A percentile compares a stretch with the other conserved stretches of the same genome.
These are phyloP conservation scores for Rhizoglyphus robini DNA, from an alignment of 1,140 invertebrate species.

Conservation along the genomic window DNA sequence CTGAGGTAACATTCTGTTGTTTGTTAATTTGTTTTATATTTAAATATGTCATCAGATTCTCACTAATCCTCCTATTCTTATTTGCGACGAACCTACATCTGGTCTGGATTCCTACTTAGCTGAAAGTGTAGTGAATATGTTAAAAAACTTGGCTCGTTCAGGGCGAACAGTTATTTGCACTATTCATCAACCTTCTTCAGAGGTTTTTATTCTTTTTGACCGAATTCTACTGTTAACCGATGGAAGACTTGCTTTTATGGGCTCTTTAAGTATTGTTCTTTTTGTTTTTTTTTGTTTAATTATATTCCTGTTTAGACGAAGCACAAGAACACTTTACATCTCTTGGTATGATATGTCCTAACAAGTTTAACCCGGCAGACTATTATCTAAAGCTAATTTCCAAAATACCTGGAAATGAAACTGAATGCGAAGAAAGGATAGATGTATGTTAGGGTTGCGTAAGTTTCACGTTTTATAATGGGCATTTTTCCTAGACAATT, in stretches of 20 bases:
- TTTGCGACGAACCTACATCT: constrained; percentile 92
- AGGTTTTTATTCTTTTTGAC: constrained; percentile 82
- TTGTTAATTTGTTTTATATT: background rate
- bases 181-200: constrained; percentile 90
- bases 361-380: constrained; percentile 88
- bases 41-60: constrained; percentile 43
- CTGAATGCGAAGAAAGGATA: constrained; percentile 37
- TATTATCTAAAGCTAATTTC: constrained; percentile 80
- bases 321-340: constrained; percentile 28
- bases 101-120: constrained; percentile 86
- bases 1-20: constrained; percentile 50
- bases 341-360: constrained; percentile 37
- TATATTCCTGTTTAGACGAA: background rate
- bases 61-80: constrained; percentile 83
- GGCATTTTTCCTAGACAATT: background rate
- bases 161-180: constrained; percentile 86
- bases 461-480: background rate
- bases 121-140: constrained; percentile 68
- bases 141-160: constrained; percentile 53
- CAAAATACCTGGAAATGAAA: constrained; percentile 64
- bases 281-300: background rate
- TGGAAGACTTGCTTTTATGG: constrained; percentile 76
- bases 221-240: constrained; percentile 78
- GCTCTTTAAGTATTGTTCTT: constrained; percentile 58
- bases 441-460: constrained; percentile 24